Conservation (phyloP, 1,140 invertebrate genomes). For the Cydia pomonella region DNA sequence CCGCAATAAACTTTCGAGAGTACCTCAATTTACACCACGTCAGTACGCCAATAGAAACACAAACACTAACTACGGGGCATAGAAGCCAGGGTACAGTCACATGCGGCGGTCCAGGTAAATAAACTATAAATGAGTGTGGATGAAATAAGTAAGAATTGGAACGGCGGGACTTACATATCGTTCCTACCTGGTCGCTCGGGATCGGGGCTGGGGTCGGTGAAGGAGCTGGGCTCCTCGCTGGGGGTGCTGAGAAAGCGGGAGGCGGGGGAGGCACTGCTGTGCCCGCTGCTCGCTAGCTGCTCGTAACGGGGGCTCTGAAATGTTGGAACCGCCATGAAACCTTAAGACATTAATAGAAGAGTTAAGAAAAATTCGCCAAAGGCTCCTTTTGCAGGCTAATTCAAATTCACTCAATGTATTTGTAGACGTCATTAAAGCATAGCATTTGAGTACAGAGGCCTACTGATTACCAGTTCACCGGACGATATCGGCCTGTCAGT, state of each 20-base stretch:
- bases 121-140: conserved; percentile 41
- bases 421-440: too few species aligned
- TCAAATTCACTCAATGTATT: too few species aligned
- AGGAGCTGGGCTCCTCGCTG: conserved; percentile 66
- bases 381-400: not conserved
- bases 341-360: not conserved
- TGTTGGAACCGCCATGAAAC: not conserved
- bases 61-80: conserved; percentile 24
- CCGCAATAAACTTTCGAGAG: not conserved
- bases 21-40: not conserved
- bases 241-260: conserved; percentile 67
- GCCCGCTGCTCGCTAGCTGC: conserved; percentile 74
- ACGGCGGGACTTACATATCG: conserved; percentile 80
- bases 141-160: conserved; percentile 77
- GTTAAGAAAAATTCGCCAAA: not conserved
- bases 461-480: too few species aligned
- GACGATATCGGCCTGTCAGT: too few species aligned
- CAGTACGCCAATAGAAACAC: conserved; percentile 1
- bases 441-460: too few species aligned
- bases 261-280: conserved; percentile 70
- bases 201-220: conserved; percentile 71
- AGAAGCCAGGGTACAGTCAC: conserved; percentile 35
- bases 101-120: conserved; percentile 50
- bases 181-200: conserved; percentile 80
- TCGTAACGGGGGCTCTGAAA: conserved; percentile 76